A percentile compares a stretch with the other conserved stretches of the same genome.
Conservation (phyloP, 2,797 vertebrate species). For the Enteromius anoplus region DNA sequence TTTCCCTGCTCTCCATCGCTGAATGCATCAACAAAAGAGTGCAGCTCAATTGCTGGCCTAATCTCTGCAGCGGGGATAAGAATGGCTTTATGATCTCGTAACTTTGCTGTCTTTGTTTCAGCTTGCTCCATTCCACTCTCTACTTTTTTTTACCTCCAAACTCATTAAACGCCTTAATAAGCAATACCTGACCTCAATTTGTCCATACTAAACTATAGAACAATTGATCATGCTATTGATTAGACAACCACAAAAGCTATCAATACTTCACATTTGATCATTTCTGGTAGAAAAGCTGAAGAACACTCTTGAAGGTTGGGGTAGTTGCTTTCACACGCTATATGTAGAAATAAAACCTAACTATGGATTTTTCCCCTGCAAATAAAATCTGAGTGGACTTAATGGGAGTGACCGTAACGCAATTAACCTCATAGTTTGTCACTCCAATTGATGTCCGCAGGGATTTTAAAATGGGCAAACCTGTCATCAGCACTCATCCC, state of each 20-base stretch:
- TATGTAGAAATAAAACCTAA: constrained; percentile 64
- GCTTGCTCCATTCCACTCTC: constrained; percentile 26
- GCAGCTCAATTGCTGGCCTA: constrained; percentile 60
- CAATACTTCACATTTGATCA: constrained; percentile 38
- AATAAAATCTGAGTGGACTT: constrained; percentile 70
- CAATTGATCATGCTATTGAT: background rate
- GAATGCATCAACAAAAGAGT: constrained; percentile 48
- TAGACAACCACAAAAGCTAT: constrained; percentile 46
- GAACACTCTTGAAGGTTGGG: constrained; percentile 51
- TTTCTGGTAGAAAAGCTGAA: constrained; percentile 47
- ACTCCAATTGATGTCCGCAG: constrained; percentile 68
- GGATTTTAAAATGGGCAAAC: constrained; percentile 69
- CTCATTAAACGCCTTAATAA: background rate
- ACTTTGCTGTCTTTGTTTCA: constrained; percentile 32
- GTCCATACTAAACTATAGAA: background rate
- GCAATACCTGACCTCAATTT: background rate
- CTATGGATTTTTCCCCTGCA: constrained; percentile 71
- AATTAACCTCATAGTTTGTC: constrained; percentile 73
- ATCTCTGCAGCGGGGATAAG: constrained; percentile 66
- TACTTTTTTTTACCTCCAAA: constrained; percentile 1
- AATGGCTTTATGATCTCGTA: constrained; percentile 61
- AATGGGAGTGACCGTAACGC: constrained; percentile 66
- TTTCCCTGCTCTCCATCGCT: background rate
- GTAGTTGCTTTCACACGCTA: constrained; percentile 61
- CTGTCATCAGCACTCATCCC: constrained; percentile 64